These are phyloP conservation scores for Vireo griseus DNA, from an alignment of 2,797 vertebrate species.

Conservation along the genomic window DNA sequence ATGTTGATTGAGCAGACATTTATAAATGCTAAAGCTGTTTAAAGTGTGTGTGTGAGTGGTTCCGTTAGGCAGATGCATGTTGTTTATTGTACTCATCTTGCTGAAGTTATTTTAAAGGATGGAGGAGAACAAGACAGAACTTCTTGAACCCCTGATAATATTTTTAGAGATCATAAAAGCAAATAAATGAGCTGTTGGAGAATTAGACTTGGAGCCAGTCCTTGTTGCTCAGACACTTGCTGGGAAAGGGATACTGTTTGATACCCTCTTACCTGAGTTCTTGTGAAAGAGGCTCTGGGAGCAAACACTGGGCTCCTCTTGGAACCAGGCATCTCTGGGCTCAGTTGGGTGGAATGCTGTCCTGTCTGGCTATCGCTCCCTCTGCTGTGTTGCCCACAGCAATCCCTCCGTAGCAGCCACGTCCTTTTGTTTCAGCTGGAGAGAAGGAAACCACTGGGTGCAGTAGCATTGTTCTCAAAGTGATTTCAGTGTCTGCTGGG, in stretches of 20 bases:
- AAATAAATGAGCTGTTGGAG: neutral
- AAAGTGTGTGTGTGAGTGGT: neutral
- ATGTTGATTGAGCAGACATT: neutral
- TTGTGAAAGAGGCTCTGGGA: neutral
- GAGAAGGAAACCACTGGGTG: neutral
- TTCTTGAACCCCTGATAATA: neutral
- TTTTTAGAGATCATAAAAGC: neutral
- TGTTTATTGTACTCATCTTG: neutral
- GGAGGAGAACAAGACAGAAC: neutral
- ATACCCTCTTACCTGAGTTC: neutral
- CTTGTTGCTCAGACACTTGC: neutral
- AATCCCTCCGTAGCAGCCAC: neutral
- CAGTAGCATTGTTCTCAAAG: neutral
- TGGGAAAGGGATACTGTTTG: neutral
- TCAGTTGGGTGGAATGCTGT: conserved; percentile 2
- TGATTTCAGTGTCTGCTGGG: neutral
- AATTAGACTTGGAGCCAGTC: neutral
- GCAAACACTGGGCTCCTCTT: neutral
- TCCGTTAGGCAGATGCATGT: neutral
- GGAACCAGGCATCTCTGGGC: neutral
- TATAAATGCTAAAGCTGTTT: neutral
- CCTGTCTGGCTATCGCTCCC: neutral
- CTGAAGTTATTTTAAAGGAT: neutral
- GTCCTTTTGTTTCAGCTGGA: neutral
- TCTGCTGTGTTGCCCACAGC: neutral